These are phyloP conservation scores for Armadillidium nasatum DNA, from an alignment of 1,140 invertebrate genomes.

Conservation along the genomic window DNA sequence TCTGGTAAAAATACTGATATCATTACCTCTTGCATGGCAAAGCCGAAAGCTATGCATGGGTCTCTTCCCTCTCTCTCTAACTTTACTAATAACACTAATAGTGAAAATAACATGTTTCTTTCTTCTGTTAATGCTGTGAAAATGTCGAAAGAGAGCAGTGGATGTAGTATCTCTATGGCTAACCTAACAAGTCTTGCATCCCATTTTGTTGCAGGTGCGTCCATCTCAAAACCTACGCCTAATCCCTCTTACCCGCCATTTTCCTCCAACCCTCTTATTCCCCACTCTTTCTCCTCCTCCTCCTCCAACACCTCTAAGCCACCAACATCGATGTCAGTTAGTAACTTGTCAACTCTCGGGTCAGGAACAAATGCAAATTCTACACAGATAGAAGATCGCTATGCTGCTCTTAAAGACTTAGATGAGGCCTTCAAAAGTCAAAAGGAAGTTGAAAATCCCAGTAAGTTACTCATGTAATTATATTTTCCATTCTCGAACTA, in stretches of 20 bases:
- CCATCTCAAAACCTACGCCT: slow-evolving; percentile 30
- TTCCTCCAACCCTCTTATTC: slow-evolving; percentile 36
- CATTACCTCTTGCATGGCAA: neutral
- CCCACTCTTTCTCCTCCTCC: slow-evolving; percentile 23
- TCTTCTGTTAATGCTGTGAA: slow-evolving; percentile 1
- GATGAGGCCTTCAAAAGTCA: slow-evolving; percentile 61
- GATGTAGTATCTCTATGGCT: slow-evolving; percentile 5
- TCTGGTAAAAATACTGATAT: neutral
- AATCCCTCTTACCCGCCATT: slow-evolving; percentile 34
- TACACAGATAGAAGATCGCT: slow-evolving; percentile 62
- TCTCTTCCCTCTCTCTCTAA: neutral
- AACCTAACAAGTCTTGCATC: slow-evolving; percentile 12
- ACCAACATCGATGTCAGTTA: neutral
- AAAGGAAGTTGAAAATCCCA: slow-evolving; percentile 34
- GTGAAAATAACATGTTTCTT: neutral
- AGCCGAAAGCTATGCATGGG: neutral
- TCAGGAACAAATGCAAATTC: slow-evolving; percentile 3
- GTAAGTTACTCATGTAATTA: slow-evolving; percentile 12
- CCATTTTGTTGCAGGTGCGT: slow-evolving; percentile 22
- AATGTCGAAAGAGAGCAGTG: neutral
- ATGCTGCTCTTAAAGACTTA: slow-evolving; percentile 75
- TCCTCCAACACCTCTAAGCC: slow-evolving; percentile 3
- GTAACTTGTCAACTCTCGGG: neutral
- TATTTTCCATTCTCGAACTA: no score
- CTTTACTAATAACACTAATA: neutral